A percentile compares a stretch with the other conserved stretches of the same genome.
These are phyloP conservation scores for Chaitophorus viminalis DNA, from an alignment of 2,888 invertebrate genomes.

Conservation along the genomic window DNA sequence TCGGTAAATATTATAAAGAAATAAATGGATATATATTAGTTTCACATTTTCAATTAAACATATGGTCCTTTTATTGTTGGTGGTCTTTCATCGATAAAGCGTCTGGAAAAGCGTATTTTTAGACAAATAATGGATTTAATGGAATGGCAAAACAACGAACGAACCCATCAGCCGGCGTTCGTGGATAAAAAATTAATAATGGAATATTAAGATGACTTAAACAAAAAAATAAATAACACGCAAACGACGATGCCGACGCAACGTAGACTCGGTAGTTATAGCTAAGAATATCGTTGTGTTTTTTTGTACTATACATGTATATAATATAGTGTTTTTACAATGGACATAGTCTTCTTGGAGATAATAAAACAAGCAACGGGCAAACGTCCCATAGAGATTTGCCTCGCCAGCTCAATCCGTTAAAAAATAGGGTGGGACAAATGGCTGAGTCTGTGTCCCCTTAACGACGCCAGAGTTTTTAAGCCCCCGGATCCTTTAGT, in stretches of 20 bases:
- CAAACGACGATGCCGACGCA: too few relatives aligned
- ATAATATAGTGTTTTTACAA: not conserved
- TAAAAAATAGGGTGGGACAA: conserved; percentile 17
- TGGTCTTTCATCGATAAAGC: too few relatives aligned
- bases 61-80: conserved; percentile 22
- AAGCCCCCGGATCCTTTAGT: conserved; percentile 27
- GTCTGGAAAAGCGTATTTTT: conserved; percentile 10
- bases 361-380: not conserved
- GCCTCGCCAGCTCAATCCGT: conserved; percentile 26
- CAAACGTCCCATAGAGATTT: conserved; percentile 53
- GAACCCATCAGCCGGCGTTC: conserved; percentile 8
- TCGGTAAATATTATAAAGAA: not conserved
- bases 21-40: conserved; percentile 8
- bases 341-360: conserved; percentile 5
- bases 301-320: not conserved
- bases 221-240: not conserved
- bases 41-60: conserved; percentile 44
- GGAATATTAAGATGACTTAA: conserved; percentile 35
- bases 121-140: conserved; percentile 36
- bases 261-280: conserved; percentile 1
- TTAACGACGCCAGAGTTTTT: conserved; percentile 46
- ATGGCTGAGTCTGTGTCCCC: conserved; percentile 1
- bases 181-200: conserved; percentile 52
- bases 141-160: not conserved
- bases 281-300: conserved; percentile 22